These are phyloP conservation scores for Clistopyga incitator DNA, from an alignment of 2,888 invertebrate genomes.

Conservation along the genomic window DNA sequence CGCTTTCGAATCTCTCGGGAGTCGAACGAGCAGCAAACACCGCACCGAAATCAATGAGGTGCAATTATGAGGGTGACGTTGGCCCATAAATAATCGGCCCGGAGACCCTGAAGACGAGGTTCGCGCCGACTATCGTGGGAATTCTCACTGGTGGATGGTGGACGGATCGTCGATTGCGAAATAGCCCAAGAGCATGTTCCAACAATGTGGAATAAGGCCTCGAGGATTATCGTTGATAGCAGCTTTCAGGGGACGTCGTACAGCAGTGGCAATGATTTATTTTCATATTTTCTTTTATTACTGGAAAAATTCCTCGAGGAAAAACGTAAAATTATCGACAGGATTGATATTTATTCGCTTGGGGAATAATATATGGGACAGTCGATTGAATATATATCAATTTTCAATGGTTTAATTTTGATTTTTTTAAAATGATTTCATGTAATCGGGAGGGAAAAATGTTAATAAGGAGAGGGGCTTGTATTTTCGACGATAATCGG, in stretches of 20 bases:
- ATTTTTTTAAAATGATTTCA: too few species aligned
- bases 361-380: not conserved
- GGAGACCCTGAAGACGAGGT: conserved; percentile 34
- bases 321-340: not conserved
- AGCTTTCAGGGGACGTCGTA: not conserved
- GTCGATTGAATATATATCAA: too few species aligned
- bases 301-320: not conserved
- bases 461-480: not conserved
- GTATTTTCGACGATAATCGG: not conserved
- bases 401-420: too few species aligned
- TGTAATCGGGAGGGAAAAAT: too few species aligned
- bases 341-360: not conserved
- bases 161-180: conserved; percentile 48
- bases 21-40: conserved; percentile 14
- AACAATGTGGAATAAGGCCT: conserved; percentile 20
- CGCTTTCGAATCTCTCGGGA: conserved; percentile 3
- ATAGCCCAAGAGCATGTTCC: conserved; percentile 16
- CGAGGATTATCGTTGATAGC: not conserved
- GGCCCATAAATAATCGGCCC: conserved; percentile 60
- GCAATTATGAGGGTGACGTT: conserved; percentile 60
- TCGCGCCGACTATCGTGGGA: conserved; percentile 61
- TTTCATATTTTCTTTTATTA: not conserved
- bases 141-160: conserved; percentile 23
- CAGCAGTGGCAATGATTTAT: not conserved
- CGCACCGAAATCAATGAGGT: conserved; percentile 59